Percentiles rank a stretch among this genome's conserved stretches.
phyloP scores from a whole-genome alignment of 2,113 vertebrate genomes.

The Isurus oxyrinchus region DNA sequence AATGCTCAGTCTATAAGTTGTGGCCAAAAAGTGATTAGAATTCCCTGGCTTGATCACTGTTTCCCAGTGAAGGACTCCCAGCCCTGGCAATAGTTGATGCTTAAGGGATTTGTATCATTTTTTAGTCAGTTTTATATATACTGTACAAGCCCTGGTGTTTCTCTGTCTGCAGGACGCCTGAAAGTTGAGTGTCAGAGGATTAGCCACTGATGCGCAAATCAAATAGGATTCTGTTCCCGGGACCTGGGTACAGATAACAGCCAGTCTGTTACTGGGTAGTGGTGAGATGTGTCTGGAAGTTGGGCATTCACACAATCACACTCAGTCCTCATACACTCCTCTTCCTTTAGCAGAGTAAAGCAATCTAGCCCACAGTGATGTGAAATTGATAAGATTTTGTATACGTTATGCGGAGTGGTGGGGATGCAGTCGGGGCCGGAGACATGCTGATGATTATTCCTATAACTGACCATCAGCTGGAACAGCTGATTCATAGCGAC shows the following conservation, averaged over 20 bases:
- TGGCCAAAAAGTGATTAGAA: neutral
- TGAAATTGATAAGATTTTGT: neutral
- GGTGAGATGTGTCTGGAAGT: neutral
- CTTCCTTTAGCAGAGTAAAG: neutral
- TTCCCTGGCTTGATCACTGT: neutral
- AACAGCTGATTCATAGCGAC: neutral
- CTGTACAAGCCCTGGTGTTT: neutral
- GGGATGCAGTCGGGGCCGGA: neutral
- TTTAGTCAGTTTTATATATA: neutral
- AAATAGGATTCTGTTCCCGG: neutral
- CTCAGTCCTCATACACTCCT: neutral
- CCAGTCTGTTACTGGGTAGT: neutral
- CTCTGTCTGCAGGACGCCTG: neutral
- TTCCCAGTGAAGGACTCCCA: neutral
- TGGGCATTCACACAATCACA: neutral
- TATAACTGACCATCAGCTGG: neutral
- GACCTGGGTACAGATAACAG: neutral
- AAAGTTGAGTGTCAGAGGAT: neutral
- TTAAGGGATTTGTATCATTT: neutral
- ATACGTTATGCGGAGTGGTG: neutral
- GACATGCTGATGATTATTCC: neutral
- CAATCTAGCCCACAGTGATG: neutral
- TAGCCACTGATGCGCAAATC: neutral
- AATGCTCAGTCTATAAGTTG: neutral
- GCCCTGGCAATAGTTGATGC: neutral